phyloP scores from a whole-genome alignment of 2,888 invertebrate species.

The Homarus gammarus region DNA sequence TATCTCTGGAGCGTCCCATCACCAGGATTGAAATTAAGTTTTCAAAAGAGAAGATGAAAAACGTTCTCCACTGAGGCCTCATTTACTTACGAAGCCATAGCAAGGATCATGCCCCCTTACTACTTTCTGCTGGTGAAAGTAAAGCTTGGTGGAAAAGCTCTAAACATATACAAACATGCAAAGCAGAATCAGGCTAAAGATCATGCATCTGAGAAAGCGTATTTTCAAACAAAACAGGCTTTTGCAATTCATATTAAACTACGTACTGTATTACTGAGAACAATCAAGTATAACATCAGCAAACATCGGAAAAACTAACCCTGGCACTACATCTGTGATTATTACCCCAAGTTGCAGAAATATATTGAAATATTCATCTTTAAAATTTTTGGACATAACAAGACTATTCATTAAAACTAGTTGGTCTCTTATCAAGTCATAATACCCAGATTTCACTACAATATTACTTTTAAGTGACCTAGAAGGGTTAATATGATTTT shows the following conservation, averaged over 20 bases:
- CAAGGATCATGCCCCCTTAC: slow-evolving; percentile 55
- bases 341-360: no score
- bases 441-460: no score
- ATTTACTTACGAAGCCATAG: slow-evolving; percentile 59
- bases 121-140: slow-evolving; percentile 43
- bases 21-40: slow-evolving; percentile 52
- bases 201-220: slow-evolving; percentile 18
- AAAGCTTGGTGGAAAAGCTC: slow-evolving; percentile 13
- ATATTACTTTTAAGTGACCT: no score
- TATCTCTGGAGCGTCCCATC: slow-evolving; percentile 52
- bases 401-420: no score
- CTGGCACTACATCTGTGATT: not conserved
- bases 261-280: not conserved
- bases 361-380: no score
- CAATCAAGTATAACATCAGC: slow-evolving; percentile 5
- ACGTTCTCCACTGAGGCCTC: slow-evolving; percentile 66
- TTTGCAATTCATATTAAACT: no score
- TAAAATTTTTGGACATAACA: no score
- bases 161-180: slow-evolving; percentile 24
- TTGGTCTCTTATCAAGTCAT: no score
- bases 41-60: not conserved
- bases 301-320: not conserved
- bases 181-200: slow-evolving; percentile 34
- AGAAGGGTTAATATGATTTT: no score
- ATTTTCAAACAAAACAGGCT: not conserved